Evolutionary conservation across 1,140 invertebrate species (phyloP).

Genomic region (Cotesia typhae): DNA sequence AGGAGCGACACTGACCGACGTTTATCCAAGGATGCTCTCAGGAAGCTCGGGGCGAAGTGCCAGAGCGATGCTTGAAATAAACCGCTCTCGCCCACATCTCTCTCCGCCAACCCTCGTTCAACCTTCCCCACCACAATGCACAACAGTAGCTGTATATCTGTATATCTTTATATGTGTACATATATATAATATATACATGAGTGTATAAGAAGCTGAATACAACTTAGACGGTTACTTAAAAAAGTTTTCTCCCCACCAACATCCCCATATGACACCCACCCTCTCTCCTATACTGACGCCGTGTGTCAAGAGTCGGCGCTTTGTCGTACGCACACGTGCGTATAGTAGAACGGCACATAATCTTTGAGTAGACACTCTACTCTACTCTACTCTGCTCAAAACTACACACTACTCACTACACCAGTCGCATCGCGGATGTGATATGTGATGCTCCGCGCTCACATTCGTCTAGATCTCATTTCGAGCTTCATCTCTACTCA

Average conservation of each 20-base stretch:
- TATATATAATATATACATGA: neutral
- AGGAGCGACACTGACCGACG: slow-evolving; percentile 46
- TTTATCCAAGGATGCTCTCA: slow-evolving; percentile 53
- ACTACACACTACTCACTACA: no score
- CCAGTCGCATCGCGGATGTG: neutral
- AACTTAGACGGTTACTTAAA: no score
- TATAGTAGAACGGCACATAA: slow-evolving; percentile 16
- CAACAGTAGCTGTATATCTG: neutral
- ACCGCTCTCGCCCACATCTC: slow-evolving; percentile 59
- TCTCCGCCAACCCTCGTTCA: slow-evolving; percentile 52
- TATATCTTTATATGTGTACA: neutral
- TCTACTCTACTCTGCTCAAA: no score
- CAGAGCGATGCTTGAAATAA: slow-evolving; percentile 65
- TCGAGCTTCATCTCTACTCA: no score
- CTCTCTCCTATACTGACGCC: neutral
- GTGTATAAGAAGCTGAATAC: neutral
- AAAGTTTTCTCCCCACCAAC: neutral
- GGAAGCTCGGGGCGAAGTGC: slow-evolving; percentile 64
- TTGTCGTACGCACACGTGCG: slow-evolving; percentile 36
- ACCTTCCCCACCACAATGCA: slow-evolving; percentile 44
- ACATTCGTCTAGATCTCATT: no score
- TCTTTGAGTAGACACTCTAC: slow-evolving; percentile 2
- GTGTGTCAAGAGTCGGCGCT: slow-evolving; percentile 19
- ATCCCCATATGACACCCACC: slow-evolving; percentile 16
- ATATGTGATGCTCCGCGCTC: slow-evolving; percentile 2